phyloP scores from a whole-genome alignment of 2,888 invertebrate species.

The Taphrorychus bicolor region DNA sequence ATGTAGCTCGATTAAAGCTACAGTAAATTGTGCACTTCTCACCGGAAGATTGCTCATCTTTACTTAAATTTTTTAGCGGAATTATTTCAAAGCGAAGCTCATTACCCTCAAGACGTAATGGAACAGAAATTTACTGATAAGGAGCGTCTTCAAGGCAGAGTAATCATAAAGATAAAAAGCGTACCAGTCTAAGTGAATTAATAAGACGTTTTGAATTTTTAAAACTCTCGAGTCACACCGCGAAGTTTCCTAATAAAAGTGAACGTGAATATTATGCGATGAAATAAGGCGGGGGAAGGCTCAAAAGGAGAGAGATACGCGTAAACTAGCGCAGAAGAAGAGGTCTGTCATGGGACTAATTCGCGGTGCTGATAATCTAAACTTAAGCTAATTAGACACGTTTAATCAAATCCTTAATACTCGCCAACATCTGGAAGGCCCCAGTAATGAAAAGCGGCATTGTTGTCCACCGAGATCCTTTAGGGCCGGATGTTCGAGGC shows the following conservation, averaged over 20 bases:
- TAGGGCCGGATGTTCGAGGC: conserved; percentile 7
- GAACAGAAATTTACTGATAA: conserved; percentile 29
- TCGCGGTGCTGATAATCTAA: background rate
- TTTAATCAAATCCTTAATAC: conserved; percentile 1
- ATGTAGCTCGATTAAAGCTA: background rate
- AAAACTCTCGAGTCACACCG: background rate
- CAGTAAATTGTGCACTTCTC: too few relatives aligned
- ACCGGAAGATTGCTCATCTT: background rate
- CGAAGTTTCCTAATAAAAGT: conserved; percentile 21
- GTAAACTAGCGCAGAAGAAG: too few relatives aligned
- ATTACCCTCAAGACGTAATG: conserved; percentile 16
- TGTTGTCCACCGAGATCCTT: conserved; percentile 4
- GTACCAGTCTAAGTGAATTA: conserved; percentile 22
- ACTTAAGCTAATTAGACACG: background rate
- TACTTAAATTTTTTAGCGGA: background rate
- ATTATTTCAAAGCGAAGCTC: background rate
- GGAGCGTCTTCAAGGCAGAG: conserved; percentile 17
- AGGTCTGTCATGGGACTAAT: background rate
- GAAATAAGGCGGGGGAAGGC: too few relatives aligned
- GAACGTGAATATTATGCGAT: background rate
- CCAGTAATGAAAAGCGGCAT: conserved; percentile 1
- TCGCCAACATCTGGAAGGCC: conserved; percentile 1
- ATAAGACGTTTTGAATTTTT: conserved; percentile 28
- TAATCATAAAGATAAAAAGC: conserved; percentile 17
- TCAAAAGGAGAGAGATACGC: too few relatives aligned